Evolutionary conservation across 2,888 invertebrate genomes (phyloP).

Genomic region (Latheticus oryzae): DNA sequence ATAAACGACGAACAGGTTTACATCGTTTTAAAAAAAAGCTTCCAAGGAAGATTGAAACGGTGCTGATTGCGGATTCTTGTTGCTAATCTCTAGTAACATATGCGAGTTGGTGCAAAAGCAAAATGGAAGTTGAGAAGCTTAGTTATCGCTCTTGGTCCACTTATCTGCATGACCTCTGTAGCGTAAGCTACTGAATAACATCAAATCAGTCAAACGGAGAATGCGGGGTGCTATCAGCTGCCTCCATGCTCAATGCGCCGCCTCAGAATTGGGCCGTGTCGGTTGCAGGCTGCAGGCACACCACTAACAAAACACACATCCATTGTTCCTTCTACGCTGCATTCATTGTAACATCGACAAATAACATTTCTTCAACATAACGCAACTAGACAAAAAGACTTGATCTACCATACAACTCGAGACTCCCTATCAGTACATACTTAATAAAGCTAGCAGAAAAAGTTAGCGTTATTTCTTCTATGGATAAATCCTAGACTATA

Average conservation of each 20-base stretch:
- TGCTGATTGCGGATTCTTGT: conserved; percentile 46
- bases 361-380: conserved; percentile 34
- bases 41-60: conserved; percentile 42
- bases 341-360: conserved; percentile 30
- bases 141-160: conserved; percentile 41
- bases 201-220: conserved; percentile 54
- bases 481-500: conserved; percentile 14
- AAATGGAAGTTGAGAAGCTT: conserved; percentile 51
- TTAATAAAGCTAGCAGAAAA: conserved; percentile 21
- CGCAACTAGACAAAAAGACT: conserved; percentile 11
- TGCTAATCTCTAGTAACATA: conserved; percentile 49
- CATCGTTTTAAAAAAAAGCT: conserved; percentile 51
- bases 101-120: conserved; percentile 45
- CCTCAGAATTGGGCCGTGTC: conserved; percentile 42
- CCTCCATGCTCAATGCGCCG: conserved; percentile 48
- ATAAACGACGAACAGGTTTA: conserved; percentile 57
- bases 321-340: conserved; percentile 27
- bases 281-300: conserved; percentile 42
- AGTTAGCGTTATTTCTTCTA: conserved; percentile 12
- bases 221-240: conserved; percentile 49
- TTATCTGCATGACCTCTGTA: conserved; percentile 44
- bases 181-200: conserved; percentile 48
- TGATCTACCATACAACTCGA: conserved; percentile 8
- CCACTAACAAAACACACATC: conserved; percentile 37
- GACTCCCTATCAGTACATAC: conserved; percentile 14